These are phyloP conservation scores for Nomada ruficornis DNA, from an alignment of 2,888 invertebrate genomes.

Conservation along the genomic window DNA sequence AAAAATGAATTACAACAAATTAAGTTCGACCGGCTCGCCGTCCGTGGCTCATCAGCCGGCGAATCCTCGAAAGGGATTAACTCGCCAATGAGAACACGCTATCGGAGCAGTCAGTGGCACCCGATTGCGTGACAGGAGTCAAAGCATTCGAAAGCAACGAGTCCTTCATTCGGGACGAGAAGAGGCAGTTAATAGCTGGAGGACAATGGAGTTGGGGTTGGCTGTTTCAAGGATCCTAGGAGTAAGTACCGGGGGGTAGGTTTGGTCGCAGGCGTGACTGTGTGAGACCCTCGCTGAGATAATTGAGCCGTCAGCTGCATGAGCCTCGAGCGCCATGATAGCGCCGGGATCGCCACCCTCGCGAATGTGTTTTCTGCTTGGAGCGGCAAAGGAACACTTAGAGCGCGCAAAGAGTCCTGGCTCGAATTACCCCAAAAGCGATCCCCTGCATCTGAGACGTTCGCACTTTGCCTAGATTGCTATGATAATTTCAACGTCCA, in stretches of 20 bases:
- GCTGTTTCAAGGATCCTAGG: conserved; percentile 74
- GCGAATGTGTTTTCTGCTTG: conserved; percentile 66
- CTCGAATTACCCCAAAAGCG: conserved; percentile 68
- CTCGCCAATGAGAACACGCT: conserved; percentile 50
- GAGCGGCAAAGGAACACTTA: conserved; percentile 69
- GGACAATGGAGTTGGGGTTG: conserved; percentile 80
- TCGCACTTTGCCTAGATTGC: background rate
- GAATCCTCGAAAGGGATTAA: conserved; percentile 65
- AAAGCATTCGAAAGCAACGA: conserved; percentile 77
- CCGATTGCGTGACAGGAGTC: conserved; percentile 77
- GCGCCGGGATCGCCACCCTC: conserved; percentile 65
- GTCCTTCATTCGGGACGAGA: conserved; percentile 72
- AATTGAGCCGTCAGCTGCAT: conserved; percentile 84
- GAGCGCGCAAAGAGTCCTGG: conserved; percentile 64
- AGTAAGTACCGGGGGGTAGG: conserved; percentile 66
- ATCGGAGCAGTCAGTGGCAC: conserved; percentile 63
- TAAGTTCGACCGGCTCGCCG: background rate
- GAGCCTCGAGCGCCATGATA: conserved; percentile 79
- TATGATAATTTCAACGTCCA: conserved; percentile 46
- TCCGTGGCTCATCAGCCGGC: conserved; percentile 12
- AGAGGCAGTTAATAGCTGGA: conserved; percentile 78
- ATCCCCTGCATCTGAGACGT: conserved; percentile 20
- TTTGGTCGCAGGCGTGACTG: conserved; percentile 79
- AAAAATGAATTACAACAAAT: background rate
- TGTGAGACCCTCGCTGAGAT: conserved; percentile 79